These are phyloP conservation scores for Bellardia pandia DNA, from an alignment of 2,888 invertebrate genomes.

Conservation along the genomic window DNA sequence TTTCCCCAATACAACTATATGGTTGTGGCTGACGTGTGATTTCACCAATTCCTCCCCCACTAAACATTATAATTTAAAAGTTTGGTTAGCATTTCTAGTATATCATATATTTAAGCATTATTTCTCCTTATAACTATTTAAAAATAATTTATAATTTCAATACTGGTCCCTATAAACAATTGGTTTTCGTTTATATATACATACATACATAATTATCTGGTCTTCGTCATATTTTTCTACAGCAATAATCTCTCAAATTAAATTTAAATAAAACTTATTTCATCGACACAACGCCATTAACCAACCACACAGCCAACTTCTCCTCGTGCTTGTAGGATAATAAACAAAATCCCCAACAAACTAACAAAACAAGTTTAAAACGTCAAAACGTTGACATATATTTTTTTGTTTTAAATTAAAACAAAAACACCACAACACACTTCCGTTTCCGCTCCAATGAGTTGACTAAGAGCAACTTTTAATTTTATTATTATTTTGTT, in stretches of 20 bases:
- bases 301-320: neutral
- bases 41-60: no score
- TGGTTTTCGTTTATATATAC: no score
- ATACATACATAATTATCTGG: neutral
- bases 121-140: no score
- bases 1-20: no score
- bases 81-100: no score
- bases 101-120: no score
- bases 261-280: no score
- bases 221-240: neutral
- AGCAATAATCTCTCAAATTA: neutral
- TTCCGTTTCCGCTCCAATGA: conserved; percentile 68
- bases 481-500: conserved; percentile 44
- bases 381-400: conserved; percentile 59
- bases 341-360: conserved; percentile 31
- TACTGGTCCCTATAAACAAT: no score
- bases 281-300: neutral
- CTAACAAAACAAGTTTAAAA: conserved; percentile 45
- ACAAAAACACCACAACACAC: conserved; percentile 65
- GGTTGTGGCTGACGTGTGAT: no score
- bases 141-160: no score
- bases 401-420: conserved; percentile 17
- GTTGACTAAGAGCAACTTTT: conserved; percentile 58
- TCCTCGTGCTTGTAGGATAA: neutral
- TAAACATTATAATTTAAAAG: no score